Base-by-base conservation (phyloP, 1,140 invertebrate genomes). In the Heliothis virescens region DNA sequence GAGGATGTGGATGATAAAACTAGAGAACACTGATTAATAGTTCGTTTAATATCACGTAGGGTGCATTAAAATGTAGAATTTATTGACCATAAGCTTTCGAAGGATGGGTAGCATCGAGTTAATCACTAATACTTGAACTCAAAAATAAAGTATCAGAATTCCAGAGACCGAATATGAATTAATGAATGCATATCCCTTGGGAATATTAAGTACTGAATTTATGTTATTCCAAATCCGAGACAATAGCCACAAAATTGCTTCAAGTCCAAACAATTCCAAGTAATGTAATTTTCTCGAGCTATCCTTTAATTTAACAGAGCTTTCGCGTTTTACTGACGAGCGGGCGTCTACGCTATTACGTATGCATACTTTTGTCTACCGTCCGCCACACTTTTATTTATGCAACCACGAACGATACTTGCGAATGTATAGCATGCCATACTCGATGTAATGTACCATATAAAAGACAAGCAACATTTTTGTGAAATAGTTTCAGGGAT, bases 11-110 rank as follows among this genome's bases (percentile, higher is more conserved):
- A 2, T 62, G 18, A 2, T 62, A 62, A 50, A 26, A 75, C 47
- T 16, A 41, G 52, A 50, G 18, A 29, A 47, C 16, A 50, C 34
- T 50, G 72, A 75, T 75, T 75, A 75, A 75, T 75, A 62, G 34
- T 62, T 34, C 15, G n/a, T 26, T 74, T 75, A 75, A 62, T 75
- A 50, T 29, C 72, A 57, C 72, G 57, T 11, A 21, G 41, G 5
- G 57, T 1, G 57, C 16, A 55, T 72, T 75, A 62, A 62, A 75
- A 62, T 52, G 26, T 18, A 11, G 26, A 53, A 71, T 53, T 75
- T 75, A 62, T 60, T 50, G 41, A 16, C 50, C 16, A 12, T 62
- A 60, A 72, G 52, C 16, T 50, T 67, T 67, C 63, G 50, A 21
- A 62, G 15, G 11, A 52, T 16, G 50, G 57, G 57, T 41, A 57